Evolutionary conservation across 1,140 invertebrate species (phyloP), one percentile per base, ranked within the genome.

Genomic region (Trigoniulus corallinus): DNA sequence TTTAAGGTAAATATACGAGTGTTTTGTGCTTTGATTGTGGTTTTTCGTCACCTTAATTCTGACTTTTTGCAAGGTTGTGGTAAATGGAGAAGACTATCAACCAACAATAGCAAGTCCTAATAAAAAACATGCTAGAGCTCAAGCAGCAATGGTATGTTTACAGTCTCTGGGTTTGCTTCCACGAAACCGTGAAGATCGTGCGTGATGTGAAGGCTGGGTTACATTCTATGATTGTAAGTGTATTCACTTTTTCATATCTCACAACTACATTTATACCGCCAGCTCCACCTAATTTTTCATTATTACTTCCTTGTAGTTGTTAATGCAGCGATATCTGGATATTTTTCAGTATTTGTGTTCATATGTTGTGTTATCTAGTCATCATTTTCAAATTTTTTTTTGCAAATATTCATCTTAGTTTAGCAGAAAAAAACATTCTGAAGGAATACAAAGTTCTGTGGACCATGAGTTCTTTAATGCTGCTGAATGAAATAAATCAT

Each of bases 41-140:
- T 7, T 34, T 7, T 7, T 34, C 7, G 29, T n/a, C n/a, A n/a
- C n/a, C n/a, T n/a, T n/a, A n/a, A n/a, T n/a, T n/a, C 15, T 34
- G 7, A 15, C 15, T 34, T 7, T 34, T 34, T 7, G n/a, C n/a
- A 7, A 89, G 84, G 85, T 88, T 2, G 78, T 74, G 62, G 82
- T 94, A 2, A 88, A 92, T 64, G 80, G 81, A 3, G 72, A 80
- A 22, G 84, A 88, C 57, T 97, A 92, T 66, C 84, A 88, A 57
- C 87, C 92, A 26, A 76, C 80, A 20, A 76, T 84, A 22, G 78
- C 82, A 0, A 88, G 85, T 64, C 78, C 80, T 13, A 97, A 87
- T 63, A 98, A 97, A 66, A 97, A 97, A 65, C 77, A 84, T 64
- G 92, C 91, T 1, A 96, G 95, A 70, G 81, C 89, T 1, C 80